These are phyloP conservation scores for Rhyacichthys aspro DNA, from an alignment of 2,797 vertebrate genomes.

Conservation along the genomic window DNA sequence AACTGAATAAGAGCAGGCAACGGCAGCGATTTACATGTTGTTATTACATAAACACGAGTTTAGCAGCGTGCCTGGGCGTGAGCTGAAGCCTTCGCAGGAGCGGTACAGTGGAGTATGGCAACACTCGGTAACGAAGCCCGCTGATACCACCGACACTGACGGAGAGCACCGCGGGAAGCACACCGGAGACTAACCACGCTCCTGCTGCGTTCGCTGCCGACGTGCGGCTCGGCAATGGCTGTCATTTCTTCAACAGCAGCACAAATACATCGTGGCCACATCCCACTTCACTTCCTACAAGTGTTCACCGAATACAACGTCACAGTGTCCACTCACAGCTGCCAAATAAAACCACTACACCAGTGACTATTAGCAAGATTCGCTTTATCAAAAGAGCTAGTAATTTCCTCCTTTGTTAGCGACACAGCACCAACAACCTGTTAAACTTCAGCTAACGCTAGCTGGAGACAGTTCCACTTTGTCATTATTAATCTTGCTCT, in stretches of 20 bases:
- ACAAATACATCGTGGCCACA: slow-evolving; percentile 78
- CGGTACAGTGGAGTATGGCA: slow-evolving; percentile 26
- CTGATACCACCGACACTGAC: slow-evolving; percentile 17
- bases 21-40: slow-evolving; percentile 60
- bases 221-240: slow-evolving; percentile 53
- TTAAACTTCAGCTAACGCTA: background rate
- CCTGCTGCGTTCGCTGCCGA: slow-evolving; percentile 31
- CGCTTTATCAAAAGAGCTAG: background rate
- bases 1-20: slow-evolving; percentile 20
- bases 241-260: slow-evolving; percentile 70
- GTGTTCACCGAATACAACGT: background rate
- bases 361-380: background rate
- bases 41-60: slow-evolving; percentile 45
- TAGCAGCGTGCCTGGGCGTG: slow-evolving; percentile 39
- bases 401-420: slow-evolving; percentile 9
- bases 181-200: slow-evolving; percentile 1
- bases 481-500: slow-evolving; percentile 21
- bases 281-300: slow-evolving; percentile 78
- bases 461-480: slow-evolving; percentile 47
- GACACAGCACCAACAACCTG: background rate
- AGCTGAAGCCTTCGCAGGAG: slow-evolving; percentile 47
- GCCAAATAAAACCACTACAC: slow-evolving; percentile 40
- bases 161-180: slow-evolving; percentile 1
- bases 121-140: slow-evolving; percentile 13
- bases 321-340: slow-evolving; percentile 24